Evolutionary conservation across 1,140 invertebrate species (phyloP).

Genomic region (Drosophila navojoa): DNA sequence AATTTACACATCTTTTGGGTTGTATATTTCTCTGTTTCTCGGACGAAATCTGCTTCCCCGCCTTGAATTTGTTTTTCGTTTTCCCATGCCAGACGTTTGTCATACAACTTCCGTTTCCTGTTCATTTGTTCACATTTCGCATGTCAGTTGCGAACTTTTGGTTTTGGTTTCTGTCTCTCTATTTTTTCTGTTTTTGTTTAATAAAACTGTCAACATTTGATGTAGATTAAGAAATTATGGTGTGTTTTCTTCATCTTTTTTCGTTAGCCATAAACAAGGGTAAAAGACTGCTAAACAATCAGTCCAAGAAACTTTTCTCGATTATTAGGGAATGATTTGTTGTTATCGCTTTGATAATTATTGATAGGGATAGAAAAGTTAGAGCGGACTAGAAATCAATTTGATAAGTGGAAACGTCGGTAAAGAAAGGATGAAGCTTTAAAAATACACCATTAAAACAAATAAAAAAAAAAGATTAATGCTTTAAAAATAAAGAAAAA

Average conservation of each 20-base stretch:
- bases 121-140: conserved; percentile 79
- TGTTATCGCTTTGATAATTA: conserved; percentile 6
- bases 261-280: conserved; percentile 7
- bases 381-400: conserved; percentile 3
- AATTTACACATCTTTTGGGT: conserved; percentile 76
- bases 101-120: conserved; percentile 75
- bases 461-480: too few relatives aligned
- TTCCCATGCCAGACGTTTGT: conserved; percentile 50
- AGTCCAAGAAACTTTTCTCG: not conserved
- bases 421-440: too few relatives aligned
- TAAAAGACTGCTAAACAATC: conserved; percentile 21
- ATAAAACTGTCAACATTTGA: conserved; percentile 81
- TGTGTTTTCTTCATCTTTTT: conserved; percentile 39
- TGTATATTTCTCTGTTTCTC: conserved; percentile 32
- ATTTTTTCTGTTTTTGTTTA: conserved; percentile 68
- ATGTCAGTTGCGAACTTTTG: conserved; percentile 60
- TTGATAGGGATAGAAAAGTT: not conserved
- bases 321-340: conserved; percentile 6
- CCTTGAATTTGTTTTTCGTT: conserved; percentile 43
- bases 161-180: conserved; percentile 17
- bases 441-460: too few relatives aligned
- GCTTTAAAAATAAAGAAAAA: too few relatives aligned
- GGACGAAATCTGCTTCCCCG: conserved; percentile 4
- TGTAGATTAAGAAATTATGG: conserved; percentile 82
- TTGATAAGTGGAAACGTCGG: not conserved